Percentiles rank a stretch among this genome's conserved stretches.
Evolutionary conservation across 2,113 vertebrate species (phyloP).

Genomic region (Arvicanthis niloticus): DNA sequence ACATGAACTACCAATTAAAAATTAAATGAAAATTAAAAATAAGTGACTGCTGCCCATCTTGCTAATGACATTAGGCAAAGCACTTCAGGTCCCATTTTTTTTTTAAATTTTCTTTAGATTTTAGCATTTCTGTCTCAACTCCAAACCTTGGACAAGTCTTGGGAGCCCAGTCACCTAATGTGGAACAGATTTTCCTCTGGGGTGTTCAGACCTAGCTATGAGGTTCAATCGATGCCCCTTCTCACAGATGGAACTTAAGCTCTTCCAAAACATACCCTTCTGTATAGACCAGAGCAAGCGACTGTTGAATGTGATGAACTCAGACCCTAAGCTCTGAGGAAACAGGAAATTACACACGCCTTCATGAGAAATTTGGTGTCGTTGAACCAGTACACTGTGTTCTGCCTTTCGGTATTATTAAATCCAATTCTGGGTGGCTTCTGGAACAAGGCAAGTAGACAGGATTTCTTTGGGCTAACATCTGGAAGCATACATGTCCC

Average conservation of each 20-base stretch:
- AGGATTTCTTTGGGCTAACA: conserved; percentile 44
- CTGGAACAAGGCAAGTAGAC: conserved; percentile 8
- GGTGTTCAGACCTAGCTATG: background rate
- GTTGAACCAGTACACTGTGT: background rate
- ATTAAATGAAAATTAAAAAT: background rate
- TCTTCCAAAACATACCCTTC: conserved; percentile 10
- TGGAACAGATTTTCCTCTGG: background rate
- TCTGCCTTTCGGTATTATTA: conserved; percentile 30
- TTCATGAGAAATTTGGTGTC: conserved; percentile 10
- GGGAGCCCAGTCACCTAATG: background rate
- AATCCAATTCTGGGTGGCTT: conserved; percentile 51
- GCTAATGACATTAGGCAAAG: background rate
- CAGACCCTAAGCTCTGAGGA: background rate
- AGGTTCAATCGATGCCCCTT: background rate
- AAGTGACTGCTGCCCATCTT: background rate
- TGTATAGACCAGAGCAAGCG: conserved; percentile 23
- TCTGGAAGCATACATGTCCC: conserved; percentile 27
- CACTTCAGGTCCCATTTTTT: background rate
- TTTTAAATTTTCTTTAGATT: background rate
- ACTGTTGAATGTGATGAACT: background rate
- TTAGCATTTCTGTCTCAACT: conserved; percentile 10
- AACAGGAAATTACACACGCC: conserved; percentile 22
- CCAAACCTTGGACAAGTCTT: background rate
- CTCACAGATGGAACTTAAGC: background rate
- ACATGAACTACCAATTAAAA: background rate